Conservation (phyloP, 2,113 vertebrate genomes). For the Xerus inauris region DNA sequence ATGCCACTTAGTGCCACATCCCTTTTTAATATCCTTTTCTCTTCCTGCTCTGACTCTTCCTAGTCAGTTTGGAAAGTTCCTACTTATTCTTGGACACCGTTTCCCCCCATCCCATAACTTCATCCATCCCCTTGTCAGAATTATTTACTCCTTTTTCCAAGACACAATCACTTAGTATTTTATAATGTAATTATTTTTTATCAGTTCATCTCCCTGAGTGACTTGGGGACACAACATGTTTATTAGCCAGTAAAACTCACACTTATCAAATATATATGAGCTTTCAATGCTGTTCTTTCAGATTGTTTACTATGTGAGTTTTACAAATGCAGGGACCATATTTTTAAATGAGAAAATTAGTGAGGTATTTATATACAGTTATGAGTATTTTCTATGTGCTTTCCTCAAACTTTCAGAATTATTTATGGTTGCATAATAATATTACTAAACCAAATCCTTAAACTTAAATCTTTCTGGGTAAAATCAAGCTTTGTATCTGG, state of each 20-base stretch:
- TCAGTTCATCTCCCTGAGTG: not conserved
- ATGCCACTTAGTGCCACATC: rapidly evolving
- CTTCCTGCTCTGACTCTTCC: not conserved
- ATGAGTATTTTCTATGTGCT: not conserved
- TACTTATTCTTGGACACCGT: not conserved
- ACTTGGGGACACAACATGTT: not conserved
- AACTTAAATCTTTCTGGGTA: not conserved
- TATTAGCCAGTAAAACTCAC: not conserved
- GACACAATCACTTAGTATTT: not conserved
- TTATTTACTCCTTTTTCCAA: not conserved
- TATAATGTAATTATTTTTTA: not conserved
- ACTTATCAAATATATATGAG: not conserved
- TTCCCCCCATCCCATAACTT: not conserved
- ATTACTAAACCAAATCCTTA: not conserved
- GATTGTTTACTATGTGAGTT: not conserved
- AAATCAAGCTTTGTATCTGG: not conserved
- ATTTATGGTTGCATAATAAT: not conserved
- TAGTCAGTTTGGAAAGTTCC: not conserved
- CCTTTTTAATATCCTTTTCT: not conserved
- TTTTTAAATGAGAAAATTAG: constrained; percentile 23
- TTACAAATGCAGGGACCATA: not conserved
- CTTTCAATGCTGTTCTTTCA: not conserved
- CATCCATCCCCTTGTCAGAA: not conserved
- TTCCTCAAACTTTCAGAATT: not conserved
- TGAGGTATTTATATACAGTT: not conserved